Percentiles rank a stretch among this genome's conserved stretches.
Conservation (phyloP, 2,888 invertebrate species). For the Beris morrisii region DNA sequence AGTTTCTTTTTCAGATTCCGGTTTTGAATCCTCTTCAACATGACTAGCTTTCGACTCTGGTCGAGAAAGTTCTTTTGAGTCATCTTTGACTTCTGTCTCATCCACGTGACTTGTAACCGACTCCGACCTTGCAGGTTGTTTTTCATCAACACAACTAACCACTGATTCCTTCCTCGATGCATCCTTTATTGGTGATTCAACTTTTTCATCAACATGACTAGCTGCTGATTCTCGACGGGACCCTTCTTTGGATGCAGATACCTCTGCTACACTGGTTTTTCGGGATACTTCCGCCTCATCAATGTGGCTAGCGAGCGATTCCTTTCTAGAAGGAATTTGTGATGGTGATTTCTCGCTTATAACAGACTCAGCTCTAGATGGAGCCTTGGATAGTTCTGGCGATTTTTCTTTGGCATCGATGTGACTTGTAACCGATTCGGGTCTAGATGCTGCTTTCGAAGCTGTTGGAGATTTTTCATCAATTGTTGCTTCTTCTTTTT, state of each 20-base stretch:
- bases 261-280: slow-evolving; percentile 51
- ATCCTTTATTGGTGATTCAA: slow-evolving; percentile 10
- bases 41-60: slow-evolving; percentile 1
- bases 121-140: slow-evolving; percentile 33
- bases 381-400: slow-evolving; percentile 35
- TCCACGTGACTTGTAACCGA: slow-evolving; percentile 26
- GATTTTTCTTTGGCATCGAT: slow-evolving; percentile 39
- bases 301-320: slow-evolving; percentile 37
- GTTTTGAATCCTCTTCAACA: slow-evolving; percentile 45
- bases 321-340: slow-evolving; percentile 42
- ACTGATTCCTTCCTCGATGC: slow-evolving; percentile 33
- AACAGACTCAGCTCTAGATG: slow-evolving; percentile 43
- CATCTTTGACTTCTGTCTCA: slow-evolving; percentile 30
- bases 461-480: slow-evolving; percentile 11
- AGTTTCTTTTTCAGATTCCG: slow-evolving; percentile 38
- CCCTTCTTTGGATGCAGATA: not conserved
- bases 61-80: slow-evolving; percentile 1
- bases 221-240: slow-evolving; percentile 12
- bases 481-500: slow-evolving; percentile 22
- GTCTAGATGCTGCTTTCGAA: slow-evolving; percentile 39
- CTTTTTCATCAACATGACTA: slow-evolving; percentile 19
- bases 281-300: slow-evolving; percentile 32
- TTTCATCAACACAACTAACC: slow-evolving; percentile 31
- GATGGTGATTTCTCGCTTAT: slow-evolving; percentile 31
- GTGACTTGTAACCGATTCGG: slow-evolving; percentile 37